These are phyloP conservation scores for Papilio xuthus DNA, from an alignment of 1,140 invertebrate genomes.

Conservation along the genomic window DNA sequence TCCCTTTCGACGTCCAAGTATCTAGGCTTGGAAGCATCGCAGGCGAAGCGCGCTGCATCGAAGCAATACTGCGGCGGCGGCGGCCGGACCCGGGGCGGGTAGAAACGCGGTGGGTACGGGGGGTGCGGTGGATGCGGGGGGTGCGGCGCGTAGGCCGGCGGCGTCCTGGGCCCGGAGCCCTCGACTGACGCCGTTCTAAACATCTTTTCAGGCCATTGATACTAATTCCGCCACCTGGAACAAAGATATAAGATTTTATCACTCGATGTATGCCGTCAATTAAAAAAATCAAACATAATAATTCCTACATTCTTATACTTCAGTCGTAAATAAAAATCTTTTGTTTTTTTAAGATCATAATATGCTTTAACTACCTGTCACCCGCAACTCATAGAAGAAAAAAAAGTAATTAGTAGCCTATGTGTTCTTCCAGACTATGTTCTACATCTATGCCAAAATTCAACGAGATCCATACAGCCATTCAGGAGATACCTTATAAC, in stretches of 20 bases:
- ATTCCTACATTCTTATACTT: too few species aligned
- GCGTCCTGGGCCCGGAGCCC: constrained; percentile 75
- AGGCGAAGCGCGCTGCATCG: constrained; percentile 79
- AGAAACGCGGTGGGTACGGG: constrained; percentile 69
- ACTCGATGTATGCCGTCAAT: not conserved
- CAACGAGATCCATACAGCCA: too few species aligned
- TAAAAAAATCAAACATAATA: too few species aligned
- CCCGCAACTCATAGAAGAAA: too few species aligned
- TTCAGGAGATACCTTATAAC: too few species aligned
- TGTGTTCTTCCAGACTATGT: too few species aligned
- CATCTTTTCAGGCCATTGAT: constrained; percentile 76
- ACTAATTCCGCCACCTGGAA: constrained; percentile 60
- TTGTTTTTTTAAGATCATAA: too few species aligned
- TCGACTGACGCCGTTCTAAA: constrained; percentile 77
- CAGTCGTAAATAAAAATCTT: too few species aligned
- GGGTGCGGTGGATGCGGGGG: constrained; percentile 49
- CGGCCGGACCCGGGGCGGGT: constrained; percentile 71
- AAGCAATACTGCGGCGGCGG: constrained; percentile 79
- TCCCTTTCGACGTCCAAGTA: constrained; percentile 79
- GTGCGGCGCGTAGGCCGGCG: constrained; percentile 73
- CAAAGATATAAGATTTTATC: constrained; percentile 40
- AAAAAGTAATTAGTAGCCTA: too few species aligned
- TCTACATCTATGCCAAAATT: too few species aligned
- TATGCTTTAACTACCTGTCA: too few species aligned
- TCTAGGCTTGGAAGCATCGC: constrained; percentile 75